phyloP scores from a whole-genome alignment of 2,888 invertebrate genomes.

The Desoria tigrina region DNA sequence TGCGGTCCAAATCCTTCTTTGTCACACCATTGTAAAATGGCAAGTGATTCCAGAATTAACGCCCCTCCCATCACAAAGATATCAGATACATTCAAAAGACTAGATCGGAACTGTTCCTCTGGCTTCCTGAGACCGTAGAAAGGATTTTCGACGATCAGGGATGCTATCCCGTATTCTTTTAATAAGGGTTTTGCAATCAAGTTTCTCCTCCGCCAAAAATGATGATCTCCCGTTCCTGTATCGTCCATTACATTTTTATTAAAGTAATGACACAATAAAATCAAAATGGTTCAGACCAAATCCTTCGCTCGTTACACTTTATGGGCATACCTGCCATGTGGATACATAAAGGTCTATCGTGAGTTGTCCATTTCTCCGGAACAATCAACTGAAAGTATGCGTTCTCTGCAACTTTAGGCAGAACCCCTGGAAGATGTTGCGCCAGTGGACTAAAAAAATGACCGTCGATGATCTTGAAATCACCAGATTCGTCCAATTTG shows the following conservation, averaged over 20 bases:
- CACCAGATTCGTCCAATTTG: conserved; percentile 28
- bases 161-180: conserved; percentile 84
- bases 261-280: conserved; percentile 1
- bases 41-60: conserved; percentile 87
- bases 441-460: conserved; percentile 84
- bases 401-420: conserved; percentile 77
- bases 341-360: conserved; percentile 80
- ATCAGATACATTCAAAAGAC: conserved; percentile 91
- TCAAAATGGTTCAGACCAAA: background rate
- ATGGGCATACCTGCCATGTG: conserved; percentile 80
- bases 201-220: conserved; percentile 85
- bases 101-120: conserved; percentile 80
- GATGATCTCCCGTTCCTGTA: conserved; percentile 61
- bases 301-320: background rate
- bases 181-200: conserved; percentile 88
- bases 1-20: conserved; percentile 86
- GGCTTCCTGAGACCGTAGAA: conserved; percentile 91
- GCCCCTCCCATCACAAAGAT: conserved; percentile 85
- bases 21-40: conserved; percentile 92
- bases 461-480: conserved; percentile 63
- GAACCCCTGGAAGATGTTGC: conserved; percentile 77
- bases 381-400: conserved; percentile 83
- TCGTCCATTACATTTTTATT: conserved; percentile 8
- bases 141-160: conserved; percentile 94
- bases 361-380: conserved; percentile 74